Base-by-base conservation (phyloP, 2,113 vertebrate species). In the Sander vitreus region DNA sequence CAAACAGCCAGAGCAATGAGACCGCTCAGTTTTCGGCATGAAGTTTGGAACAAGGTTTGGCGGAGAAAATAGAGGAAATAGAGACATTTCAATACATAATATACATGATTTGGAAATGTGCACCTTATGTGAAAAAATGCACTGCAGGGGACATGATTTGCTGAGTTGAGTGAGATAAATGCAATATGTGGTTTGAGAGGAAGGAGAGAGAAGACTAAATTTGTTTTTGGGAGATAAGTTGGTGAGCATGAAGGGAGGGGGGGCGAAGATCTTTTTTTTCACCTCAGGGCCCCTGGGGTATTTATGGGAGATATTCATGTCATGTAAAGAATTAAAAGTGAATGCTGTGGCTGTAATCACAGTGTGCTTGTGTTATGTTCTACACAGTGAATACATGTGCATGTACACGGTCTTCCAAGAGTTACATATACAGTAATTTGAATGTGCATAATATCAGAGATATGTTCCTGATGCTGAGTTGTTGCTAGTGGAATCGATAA, bases 61-160 rank as follows among this genome's bases (percentile, higher is more conserved):
- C 48, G 54, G 60, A 21, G 14, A 48, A 53, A 57, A 47, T 5
- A 43, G 15, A 69, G 64, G 45, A 76, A 70, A 70, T 11, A 9
- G n/a, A 70, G 54, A 77, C 39, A 63, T 78, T 6, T 54, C n/a
- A 59, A 64, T 63, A 25, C 58, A 64, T 67, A 69, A 80, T 50
- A 25, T 47, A 79, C 30, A 6, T 59, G 19, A 81, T 86, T 81
- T 85, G 47, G 51, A 85, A 85, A 86, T 57, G 25, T 84, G 83
- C 63, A 65, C 21, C 15, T 63, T 80, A 15, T 45, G 65, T 69
- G 27, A 47, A 71, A 45, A 73, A 73, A 66, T 5, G 1, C 43
- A 33, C 81, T 72, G 36, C 33, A 77, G 83, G 48, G 70, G 72
- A 80, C 7, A 5, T 47, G 76, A 83, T 74, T 72, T 85, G 83